These are phyloP conservation scores for Tachyglossus aculeatus DNA, from an alignment of 2,797 vertebrate genomes.

Conservation along the genomic window DNA sequence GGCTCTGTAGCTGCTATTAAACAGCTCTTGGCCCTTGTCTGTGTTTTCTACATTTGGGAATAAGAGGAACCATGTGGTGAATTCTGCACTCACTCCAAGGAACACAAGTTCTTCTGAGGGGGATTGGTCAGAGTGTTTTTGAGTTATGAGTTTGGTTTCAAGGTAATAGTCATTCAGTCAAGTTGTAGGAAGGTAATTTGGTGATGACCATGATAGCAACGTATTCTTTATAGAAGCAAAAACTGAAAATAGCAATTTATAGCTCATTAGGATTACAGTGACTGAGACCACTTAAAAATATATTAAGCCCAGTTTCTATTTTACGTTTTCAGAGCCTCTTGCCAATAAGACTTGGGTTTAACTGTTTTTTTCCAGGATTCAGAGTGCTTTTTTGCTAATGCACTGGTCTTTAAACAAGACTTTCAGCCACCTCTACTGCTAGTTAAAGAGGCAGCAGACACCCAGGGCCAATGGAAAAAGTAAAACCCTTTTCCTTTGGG, in stretches of 20 bases:
- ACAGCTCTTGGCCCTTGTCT: not conserved
- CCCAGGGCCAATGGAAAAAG: too few species aligned
- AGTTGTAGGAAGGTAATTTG: not conserved
- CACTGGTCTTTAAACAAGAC: too few species aligned
- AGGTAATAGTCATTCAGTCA: not conserved
- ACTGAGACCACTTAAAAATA: not conserved
- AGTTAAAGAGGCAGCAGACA: too few species aligned
- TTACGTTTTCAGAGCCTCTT: not conserved
- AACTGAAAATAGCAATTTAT: not conserved
- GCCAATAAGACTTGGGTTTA: fast-evolving
- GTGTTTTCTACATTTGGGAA: not conserved
- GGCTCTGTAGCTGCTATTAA: not conserved
- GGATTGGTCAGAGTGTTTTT: not conserved
- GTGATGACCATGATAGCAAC: not conserved
- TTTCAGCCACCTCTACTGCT: too few species aligned
- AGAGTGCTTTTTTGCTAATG: too few species aligned
- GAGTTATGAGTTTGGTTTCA: not conserved
- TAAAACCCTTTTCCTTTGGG: too few species aligned
- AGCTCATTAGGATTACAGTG: not conserved
- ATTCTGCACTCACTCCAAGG: not conserved
- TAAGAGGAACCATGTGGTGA: fast-evolving
- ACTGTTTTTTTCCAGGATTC: too few species aligned
- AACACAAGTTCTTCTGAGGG: not conserved
- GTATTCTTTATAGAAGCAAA: not conserved
- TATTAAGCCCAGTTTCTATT: not conserved